Percentiles rank a stretch among this genome's conserved stretches.
These are phyloP conservation scores for Microctenopoma lineatum DNA, from an alignment of 2,797 vertebrate species.

Conservation along the genomic window DNA sequence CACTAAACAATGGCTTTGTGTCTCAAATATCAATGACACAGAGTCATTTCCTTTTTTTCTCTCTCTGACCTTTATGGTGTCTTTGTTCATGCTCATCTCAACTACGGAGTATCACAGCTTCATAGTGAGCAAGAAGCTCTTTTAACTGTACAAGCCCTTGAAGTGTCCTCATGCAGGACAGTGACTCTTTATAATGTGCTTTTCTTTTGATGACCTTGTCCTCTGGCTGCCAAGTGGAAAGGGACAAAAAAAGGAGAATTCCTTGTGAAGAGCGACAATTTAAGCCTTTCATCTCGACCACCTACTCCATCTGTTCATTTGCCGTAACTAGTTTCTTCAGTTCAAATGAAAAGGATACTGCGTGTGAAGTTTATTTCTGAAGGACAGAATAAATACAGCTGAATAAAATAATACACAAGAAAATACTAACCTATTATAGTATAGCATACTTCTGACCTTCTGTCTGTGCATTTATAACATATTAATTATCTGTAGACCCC, in stretches of 20 bases:
- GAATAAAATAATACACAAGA: not conserved
- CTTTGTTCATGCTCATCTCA: constrained; percentile 1
- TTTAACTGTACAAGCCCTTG: constrained; percentile 14
- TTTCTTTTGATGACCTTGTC: constrained; percentile 24
- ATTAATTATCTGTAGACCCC: not conserved
- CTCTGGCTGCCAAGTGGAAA: constrained; percentile 9
- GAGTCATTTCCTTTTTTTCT: constrained; percentile 11
- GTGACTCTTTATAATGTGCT: not conserved
- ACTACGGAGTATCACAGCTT: not conserved
- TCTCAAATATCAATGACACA: constrained; percentile 20
- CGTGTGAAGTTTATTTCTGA: not conserved
- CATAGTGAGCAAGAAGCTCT: not conserved
- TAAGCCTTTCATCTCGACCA: not conserved
- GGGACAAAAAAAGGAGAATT: not conserved
- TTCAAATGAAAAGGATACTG: not conserved
- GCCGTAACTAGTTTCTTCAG: not conserved
- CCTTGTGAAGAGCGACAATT: not conserved
- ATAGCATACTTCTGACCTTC: not conserved
- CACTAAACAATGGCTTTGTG: constrained; percentile 13
- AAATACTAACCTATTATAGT: too few species aligned
- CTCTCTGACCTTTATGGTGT: constrained; percentile 24
- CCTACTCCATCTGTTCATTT: not conserved
- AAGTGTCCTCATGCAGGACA: constrained; percentile 33
- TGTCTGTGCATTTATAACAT: not conserved
- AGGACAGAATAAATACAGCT: not conserved